These are phyloP conservation scores for Bradypodion pumilum DNA, from an alignment of 2,797 vertebrate genomes.

Conservation along the genomic window DNA sequence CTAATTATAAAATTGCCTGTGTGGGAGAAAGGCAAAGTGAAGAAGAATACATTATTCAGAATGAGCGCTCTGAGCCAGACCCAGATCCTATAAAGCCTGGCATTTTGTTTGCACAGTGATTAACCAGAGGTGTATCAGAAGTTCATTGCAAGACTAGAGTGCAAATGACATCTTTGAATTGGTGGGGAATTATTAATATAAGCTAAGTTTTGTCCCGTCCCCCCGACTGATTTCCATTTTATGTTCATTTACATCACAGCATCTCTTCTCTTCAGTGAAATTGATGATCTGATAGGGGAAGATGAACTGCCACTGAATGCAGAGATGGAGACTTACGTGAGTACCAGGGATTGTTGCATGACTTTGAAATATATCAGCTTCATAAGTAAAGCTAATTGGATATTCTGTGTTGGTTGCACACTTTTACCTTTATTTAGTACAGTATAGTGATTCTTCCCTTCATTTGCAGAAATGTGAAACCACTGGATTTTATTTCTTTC, in stretches of 20 bases:
- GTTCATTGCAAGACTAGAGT: too few relatives aligned
- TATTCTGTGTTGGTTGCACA: background rate
- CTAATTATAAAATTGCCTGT: too few relatives aligned
- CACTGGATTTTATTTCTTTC: background rate
- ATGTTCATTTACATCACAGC: slow-evolving; percentile 74
- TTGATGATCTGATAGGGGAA: slow-evolving; percentile 81
- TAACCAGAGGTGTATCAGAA: too few relatives aligned
- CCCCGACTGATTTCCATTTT: background rate
- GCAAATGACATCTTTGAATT: background rate
- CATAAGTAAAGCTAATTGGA: background rate
- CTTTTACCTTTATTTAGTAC: background rate
- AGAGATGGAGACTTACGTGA: slow-evolving; percentile 69
- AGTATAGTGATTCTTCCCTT: background rate
- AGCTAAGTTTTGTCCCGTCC: background rate
- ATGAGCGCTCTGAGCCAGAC: too few relatives aligned
- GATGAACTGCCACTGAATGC: slow-evolving; percentile 79
- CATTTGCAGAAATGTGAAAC: background rate
- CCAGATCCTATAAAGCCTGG: too few relatives aligned
- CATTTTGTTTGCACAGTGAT: too few relatives aligned
- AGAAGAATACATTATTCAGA: background rate
- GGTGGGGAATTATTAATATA: background rate
- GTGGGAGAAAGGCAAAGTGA: background rate
- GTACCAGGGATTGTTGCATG: background rate
- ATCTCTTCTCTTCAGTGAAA: slow-evolving; percentile 88
- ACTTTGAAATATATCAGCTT: background rate